phyloP scores from a whole-genome alignment of 2,797 vertebrate species.

The Paramormyrops hopkinsi region DNA sequence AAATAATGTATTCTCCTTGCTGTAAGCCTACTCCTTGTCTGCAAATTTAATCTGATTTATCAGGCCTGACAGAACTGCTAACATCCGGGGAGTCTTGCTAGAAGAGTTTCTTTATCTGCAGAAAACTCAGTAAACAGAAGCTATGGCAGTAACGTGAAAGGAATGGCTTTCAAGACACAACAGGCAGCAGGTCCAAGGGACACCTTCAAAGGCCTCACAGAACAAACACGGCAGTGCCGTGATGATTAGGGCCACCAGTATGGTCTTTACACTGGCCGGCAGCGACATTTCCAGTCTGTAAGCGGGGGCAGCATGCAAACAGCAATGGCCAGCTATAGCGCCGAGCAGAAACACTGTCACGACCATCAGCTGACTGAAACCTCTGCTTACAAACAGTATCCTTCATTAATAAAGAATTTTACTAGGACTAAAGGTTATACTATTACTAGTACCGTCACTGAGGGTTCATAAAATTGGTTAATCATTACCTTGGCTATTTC shows the following conservation, averaged over 20 bases:
- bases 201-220: background rate
- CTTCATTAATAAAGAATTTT: background rate
- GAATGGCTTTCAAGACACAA: slow-evolving; percentile 7
- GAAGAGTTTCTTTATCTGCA: slow-evolving; percentile 22
- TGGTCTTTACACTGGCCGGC: background rate
- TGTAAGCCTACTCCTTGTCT: background rate
- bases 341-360: background rate
- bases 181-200: background rate
- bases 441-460: background rate
- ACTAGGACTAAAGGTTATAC: background rate
- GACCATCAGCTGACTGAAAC: background rate
- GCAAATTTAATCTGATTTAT: slow-evolving; percentile 28
- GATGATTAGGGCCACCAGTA: background rate
- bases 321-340: background rate
- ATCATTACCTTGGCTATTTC: background rate
- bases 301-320: background rate
- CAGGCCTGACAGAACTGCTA: slow-evolving; percentile 22
- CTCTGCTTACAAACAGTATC: background rate
- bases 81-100: background rate
- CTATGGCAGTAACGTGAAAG: background rate
- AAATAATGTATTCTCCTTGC: background rate
- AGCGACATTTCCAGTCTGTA: background rate
- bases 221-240: background rate
- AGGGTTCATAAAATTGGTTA: background rate
- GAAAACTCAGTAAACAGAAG: slow-evolving; percentile 5